A percentile compares a stretch with the other conserved stretches of the same genome.
Evolutionary conservation across 1,140 invertebrate species (phyloP).

Genomic region (Meloidogyne exigua): DNA sequence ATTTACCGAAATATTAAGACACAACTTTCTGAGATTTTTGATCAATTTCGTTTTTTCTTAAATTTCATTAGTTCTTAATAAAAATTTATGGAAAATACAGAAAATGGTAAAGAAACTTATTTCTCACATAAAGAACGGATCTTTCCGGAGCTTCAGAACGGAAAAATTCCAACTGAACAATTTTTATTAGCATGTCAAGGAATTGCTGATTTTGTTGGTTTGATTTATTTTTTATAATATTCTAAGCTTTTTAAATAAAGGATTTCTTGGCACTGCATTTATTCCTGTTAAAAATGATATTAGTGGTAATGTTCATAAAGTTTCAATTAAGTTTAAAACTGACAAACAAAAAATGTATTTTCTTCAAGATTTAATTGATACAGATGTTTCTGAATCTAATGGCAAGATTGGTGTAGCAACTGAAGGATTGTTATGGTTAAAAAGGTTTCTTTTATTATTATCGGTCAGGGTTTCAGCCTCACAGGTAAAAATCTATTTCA

Average conservation of each 20-base stretch:
- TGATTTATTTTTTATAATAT: slow-evolving; percentile 8
- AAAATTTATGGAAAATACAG: neutral
- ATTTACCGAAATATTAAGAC: too few relatives aligned
- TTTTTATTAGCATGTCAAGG: slow-evolving; percentile 51
- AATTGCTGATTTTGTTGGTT: slow-evolving; percentile 51
- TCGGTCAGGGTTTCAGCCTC: neutral
- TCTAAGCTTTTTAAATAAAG: slow-evolving; percentile 24
- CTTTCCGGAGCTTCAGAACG: slow-evolving; percentile 39
- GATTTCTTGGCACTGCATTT: slow-evolving; percentile 50
- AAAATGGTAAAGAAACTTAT: slow-evolving; percentile 36
- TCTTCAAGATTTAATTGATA: slow-evolving; percentile 45
- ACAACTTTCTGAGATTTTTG: too few relatives aligned
- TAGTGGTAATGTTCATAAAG: slow-evolving; percentile 48
- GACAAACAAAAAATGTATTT: slow-evolving; percentile 30
- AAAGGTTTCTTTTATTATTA: slow-evolving; percentile 31
- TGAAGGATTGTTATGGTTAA: slow-evolving; percentile 50
- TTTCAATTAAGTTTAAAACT: slow-evolving; percentile 39
- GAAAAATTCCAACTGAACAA: slow-evolving; percentile 48
- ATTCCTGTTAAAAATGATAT: slow-evolving; percentile 51
- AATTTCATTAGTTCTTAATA: neutral
- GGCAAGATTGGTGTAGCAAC: slow-evolving; percentile 46
- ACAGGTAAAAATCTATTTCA: neutral
- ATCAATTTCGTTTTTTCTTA: too few relatives aligned
- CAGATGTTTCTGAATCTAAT: slow-evolving; percentile 38
- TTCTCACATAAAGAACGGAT: slow-evolving; percentile 48